Conservation (phyloP, 2,797 vertebrate species). For the Sylvia borin region DNA sequence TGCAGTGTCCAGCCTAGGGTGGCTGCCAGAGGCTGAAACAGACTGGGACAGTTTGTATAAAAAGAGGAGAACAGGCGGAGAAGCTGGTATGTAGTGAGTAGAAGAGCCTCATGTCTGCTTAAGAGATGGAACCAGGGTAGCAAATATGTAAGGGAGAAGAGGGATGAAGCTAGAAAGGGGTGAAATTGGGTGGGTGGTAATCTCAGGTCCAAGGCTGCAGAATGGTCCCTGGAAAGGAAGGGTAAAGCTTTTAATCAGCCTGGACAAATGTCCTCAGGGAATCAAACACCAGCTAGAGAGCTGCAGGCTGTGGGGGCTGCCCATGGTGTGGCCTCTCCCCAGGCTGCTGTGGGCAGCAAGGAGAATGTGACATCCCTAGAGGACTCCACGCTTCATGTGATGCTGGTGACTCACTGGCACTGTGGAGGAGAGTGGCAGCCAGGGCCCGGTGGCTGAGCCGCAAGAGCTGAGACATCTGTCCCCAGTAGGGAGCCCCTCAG, state of each 20-base stretch:
- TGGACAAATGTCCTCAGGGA: not conserved
- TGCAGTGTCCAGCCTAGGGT: not conserved
- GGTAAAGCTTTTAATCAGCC: not conserved
- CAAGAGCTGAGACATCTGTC: not conserved
- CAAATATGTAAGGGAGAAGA: not conserved
- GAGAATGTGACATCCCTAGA: not conserved
- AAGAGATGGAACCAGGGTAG: not conserved
- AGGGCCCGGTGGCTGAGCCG: rapidly evolving
- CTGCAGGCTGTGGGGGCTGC: not conserved
- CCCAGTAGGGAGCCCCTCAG: not conserved
- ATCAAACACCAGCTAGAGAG: not conserved
- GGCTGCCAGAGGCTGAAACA: not conserved
- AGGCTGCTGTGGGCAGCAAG: not conserved
- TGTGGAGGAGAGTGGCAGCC: not conserved
- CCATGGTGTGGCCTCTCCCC: rapidly evolving
- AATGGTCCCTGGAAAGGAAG: not conserved
- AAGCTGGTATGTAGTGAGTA: not conserved
- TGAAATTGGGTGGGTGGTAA: not conserved
- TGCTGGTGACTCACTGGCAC: not conserved
- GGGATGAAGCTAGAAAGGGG: not conserved
- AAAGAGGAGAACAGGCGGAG: not conserved
- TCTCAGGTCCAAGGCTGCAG: not conserved
- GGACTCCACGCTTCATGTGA: not conserved
- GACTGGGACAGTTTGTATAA: not conserved
- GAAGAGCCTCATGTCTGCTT: not conserved